Evolutionary conservation across 2,113 vertebrate species (phyloP).

Genomic region (Pipra filicauda): DNA sequence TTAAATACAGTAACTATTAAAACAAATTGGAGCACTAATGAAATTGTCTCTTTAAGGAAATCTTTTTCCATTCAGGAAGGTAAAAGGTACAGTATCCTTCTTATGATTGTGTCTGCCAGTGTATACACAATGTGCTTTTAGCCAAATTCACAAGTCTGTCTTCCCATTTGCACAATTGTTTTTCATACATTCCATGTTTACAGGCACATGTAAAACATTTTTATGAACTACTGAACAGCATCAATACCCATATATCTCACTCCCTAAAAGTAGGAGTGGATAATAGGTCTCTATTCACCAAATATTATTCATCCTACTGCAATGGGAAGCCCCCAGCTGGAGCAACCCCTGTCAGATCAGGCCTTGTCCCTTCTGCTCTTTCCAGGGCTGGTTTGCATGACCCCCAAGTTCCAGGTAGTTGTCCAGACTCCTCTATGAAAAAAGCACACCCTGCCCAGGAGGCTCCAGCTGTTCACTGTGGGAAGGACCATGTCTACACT

Average conservation of each 20-base stretch:
- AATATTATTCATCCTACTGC: not conserved
- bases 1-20: conserved; percentile 68
- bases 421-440: not conserved
- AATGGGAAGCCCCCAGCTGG: not conserved
- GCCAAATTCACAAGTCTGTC: not conserved
- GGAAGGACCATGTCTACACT: not conserved
- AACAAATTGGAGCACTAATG: conserved; percentile 61
- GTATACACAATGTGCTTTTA: not conserved
- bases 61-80: conserved; percentile 51
- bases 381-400: accelerated
- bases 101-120: not conserved
- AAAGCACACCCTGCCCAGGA: not conserved
- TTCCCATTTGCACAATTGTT: accelerated
- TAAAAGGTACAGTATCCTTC: conserved; percentile 34
- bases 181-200: not conserved
- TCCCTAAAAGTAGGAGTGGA: not conserved
- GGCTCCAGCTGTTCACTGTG: not conserved
- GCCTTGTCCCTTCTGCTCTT: not conserved
- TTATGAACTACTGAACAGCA: not conserved
- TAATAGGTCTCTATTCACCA: not conserved
- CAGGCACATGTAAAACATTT: not conserved
- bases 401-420: not conserved
- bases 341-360: not conserved
- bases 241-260: not conserved
- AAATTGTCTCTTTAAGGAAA: conserved; percentile 55